These are phyloP conservation scores for Acheta domesticus DNA, from an alignment of 2,888 invertebrate genomes.

Conservation along the genomic window DNA sequence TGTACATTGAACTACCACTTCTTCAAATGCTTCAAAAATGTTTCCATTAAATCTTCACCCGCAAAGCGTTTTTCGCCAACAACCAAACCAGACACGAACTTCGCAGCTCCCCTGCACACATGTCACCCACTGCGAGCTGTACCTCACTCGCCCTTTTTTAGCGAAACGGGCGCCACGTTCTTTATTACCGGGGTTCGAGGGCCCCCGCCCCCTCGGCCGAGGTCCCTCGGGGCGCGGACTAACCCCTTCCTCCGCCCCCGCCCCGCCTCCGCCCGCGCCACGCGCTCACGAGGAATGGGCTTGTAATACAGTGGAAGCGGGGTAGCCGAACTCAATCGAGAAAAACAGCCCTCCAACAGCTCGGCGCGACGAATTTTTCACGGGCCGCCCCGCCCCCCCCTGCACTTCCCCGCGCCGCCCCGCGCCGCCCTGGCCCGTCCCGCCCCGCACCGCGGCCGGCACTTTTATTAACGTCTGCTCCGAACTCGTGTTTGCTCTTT, in stretches of 20 bases:
- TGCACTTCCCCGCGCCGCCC: not conserved
- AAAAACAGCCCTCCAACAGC: slow-evolving; percentile 18
- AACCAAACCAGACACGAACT: too few relatives aligned
- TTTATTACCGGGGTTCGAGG: not conserved
- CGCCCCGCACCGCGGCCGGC: too few relatives aligned
- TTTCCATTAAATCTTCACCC: too few relatives aligned
- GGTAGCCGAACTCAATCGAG: not conserved
- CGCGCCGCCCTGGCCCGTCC: not conserved
- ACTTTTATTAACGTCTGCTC: too few relatives aligned
- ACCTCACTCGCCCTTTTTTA: not conserved
- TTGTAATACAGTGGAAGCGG: slow-evolving; percentile 1
- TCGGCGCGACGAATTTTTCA: not conserved
- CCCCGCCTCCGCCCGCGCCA: not conserved
- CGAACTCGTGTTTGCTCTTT: too few relatives aligned
- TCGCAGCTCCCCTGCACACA: not conserved
- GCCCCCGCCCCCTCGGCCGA: not conserved
- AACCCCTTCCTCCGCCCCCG: not conserved
- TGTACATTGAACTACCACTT: too few relatives aligned
- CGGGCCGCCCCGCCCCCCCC: not conserved
- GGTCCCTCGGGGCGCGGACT: not conserved
- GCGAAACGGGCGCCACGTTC: not conserved
- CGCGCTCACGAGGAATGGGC: not conserved
- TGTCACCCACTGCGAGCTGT: not conserved
- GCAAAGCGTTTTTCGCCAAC: too few relatives aligned
- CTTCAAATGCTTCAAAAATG: too few relatives aligned